Evolutionary conservation across 2,888 invertebrate species (phyloP).

Genomic region (Drosophila anceps): DNA sequence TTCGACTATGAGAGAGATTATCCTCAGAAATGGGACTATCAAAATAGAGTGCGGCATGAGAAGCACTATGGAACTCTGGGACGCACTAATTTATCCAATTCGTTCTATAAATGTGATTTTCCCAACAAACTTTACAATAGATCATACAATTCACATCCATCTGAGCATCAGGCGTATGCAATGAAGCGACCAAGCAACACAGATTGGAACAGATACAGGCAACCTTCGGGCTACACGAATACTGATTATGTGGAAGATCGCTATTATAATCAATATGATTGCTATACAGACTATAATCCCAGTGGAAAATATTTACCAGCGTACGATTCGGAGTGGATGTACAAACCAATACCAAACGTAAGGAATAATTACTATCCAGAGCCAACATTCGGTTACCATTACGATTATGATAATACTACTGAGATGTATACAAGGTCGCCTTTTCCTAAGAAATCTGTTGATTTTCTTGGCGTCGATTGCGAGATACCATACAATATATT

Average conservation of each 20-base stretch:
- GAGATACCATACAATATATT: slow-evolving; percentile 52
- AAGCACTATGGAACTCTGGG: not conserved
- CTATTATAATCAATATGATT: not conserved
- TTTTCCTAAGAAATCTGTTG: slow-evolving; percentile 21
- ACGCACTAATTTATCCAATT: not conserved
- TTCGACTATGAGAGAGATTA: not conserved
- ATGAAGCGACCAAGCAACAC: not conserved
- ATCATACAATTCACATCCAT: not conserved
- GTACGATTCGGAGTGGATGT: slow-evolving; percentile 4
- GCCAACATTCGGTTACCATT: not conserved
- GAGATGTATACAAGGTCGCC: not conserved
- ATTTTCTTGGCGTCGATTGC: slow-evolving; percentile 16
- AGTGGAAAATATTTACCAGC: not conserved
- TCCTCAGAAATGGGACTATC: not conserved
- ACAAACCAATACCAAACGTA: not conserved
- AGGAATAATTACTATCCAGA: not conserved
- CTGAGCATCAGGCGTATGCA: not conserved
- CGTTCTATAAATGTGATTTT: slow-evolving; percentile 2
- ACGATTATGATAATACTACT: not conserved
- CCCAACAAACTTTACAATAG: not conserved
- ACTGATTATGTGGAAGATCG: slow-evolving; percentile 1
- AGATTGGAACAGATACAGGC: not conserved
- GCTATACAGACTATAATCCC: not conserved
- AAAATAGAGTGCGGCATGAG: not conserved
- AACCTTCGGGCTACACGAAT: slow-evolving; percentile 20